Percentiles rank a stretch among this genome's conserved stretches.
These are phyloP conservation scores for Plutella xylostella DNA, from an alignment of 2,888 invertebrate genomes.

Conservation along the genomic window DNA sequence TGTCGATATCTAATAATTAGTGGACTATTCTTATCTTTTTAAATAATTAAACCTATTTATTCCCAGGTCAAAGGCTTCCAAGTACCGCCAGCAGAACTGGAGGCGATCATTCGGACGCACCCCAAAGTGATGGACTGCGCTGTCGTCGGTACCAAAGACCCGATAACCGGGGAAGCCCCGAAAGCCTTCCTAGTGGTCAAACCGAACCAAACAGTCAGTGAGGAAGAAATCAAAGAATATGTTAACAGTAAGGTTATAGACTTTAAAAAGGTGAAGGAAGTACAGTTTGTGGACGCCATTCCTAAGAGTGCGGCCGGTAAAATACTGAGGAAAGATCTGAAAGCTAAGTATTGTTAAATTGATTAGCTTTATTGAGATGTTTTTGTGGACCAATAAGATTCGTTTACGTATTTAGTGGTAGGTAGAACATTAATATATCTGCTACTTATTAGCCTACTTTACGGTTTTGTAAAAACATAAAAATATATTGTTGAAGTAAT, in stretches of 20 bases:
- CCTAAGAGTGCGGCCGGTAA: slow-evolving; percentile 85
- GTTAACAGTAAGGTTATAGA: slow-evolving; percentile 76
- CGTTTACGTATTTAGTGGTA: no score
- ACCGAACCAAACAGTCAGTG: slow-evolving; percentile 38
- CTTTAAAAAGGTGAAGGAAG: slow-evolving; percentile 78
- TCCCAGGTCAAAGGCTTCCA: slow-evolving; percentile 75
- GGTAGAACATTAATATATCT: no score
- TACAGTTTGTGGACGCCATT: slow-evolving; percentile 74
- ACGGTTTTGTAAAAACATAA: no score
- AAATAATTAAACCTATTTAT: background rate
- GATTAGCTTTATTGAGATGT: no score
- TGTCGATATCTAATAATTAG: no score
- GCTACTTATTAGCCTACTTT: no score
- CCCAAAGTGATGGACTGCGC: slow-evolving; percentile 84
- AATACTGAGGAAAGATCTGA: slow-evolving; percentile 75
- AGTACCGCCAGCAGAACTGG: slow-evolving; percentile 92
- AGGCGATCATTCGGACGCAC: slow-evolving; percentile 78
- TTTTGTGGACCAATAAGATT: no score
- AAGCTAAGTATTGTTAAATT: slow-evolving; percentile 42
- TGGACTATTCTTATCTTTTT: no score
- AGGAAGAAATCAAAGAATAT: slow-evolving; percentile 73
- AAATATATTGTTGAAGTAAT: no score
- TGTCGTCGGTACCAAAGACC: slow-evolving; percentile 83
- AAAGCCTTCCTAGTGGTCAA: slow-evolving; percentile 77
- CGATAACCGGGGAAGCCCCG: slow-evolving; percentile 79